Base-by-base conservation (phyloP, 2,888 invertebrate species). In the Orchestes rusci region DNA sequence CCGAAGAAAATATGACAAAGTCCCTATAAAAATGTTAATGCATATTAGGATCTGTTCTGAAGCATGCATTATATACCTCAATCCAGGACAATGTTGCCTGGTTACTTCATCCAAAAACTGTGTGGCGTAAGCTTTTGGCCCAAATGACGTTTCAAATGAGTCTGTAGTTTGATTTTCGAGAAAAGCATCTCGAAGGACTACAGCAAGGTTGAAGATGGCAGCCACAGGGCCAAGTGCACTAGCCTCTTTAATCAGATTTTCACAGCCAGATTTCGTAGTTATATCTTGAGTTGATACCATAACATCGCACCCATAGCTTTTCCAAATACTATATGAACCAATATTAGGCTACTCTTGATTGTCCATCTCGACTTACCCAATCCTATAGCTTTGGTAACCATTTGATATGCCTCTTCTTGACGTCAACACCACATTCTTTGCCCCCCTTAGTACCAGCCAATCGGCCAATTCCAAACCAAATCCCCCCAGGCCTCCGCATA, bases 1-100 rank as follows among this genome's bases (percentile, higher is more conserved):
- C 87, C 12, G 92, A 92, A 0, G 93, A 93, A 70, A 93, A 94
- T 13, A 88, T 80, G 1, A 94, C 91, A 65, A 94, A 94, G 69
- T 84, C 76, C 59, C 80, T 74, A 43, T 16, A 50, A 23, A 12
- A 16, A n/a, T n/a, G n/a, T n/a, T n/a, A n/a, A n/a, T n/a, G n/a
- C n/a, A 52, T 20, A 23, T n/a, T n/a, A n/a, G n/a, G n/a, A n/a
- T n/a, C n/a, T n/a, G n/a, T n/a, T n/a, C n/a, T n/a, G n/a, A n/a
- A n/a, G n/a, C n/a, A n/a, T n/a, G n/a, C n/a, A n/a, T n/a, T 12
- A 30, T 10, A 30, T 47, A 58, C 60, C 56, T 55, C 36, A 62
- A 50, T 16, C 50, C 32, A 7, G 60, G 59, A 39, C 60, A 62
- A 23, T 50, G 16, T 13, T 41, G 40, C 34, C 62, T 56, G 3